These are phyloP conservation scores for Patella depressa DNA, from an alignment of 2,888 invertebrate species.

Conservation along the genomic window DNA sequence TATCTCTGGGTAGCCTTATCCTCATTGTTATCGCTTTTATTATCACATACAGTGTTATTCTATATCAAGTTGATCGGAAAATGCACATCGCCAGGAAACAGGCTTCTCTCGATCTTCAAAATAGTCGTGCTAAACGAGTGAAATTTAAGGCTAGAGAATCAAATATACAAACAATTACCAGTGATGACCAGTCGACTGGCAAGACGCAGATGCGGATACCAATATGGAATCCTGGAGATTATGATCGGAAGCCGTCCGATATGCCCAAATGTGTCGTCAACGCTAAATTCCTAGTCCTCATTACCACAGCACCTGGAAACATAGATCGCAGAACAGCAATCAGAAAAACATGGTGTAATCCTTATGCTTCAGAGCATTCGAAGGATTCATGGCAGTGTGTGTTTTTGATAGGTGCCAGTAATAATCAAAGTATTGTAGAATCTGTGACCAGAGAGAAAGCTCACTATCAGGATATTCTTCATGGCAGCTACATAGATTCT, in stretches of 20 bases:
- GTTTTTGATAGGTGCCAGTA: slow-evolving; percentile 56
- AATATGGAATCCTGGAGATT: slow-evolving; percentile 48
- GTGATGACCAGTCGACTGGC: neutral
- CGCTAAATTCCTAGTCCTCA: slow-evolving; percentile 49
- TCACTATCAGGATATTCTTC: slow-evolving; percentile 54
- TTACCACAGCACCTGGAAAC: slow-evolving; percentile 56
- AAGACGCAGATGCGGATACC: neutral
- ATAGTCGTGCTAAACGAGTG: neutral
- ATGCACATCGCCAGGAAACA: slow-evolving; percentile 30
- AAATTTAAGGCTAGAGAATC: neutral
- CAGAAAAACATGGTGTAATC: slow-evolving; percentile 58
- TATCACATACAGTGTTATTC: slow-evolving; percentile 50
- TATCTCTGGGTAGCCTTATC: slow-evolving; percentile 55
- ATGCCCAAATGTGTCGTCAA: slow-evolving; percentile 40
- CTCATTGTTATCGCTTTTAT: slow-evolving; percentile 51
- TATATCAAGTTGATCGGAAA: slow-evolving; percentile 48
- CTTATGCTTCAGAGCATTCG: slow-evolving; percentile 36
- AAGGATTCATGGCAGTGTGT: slow-evolving; percentile 56
- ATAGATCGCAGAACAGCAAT: slow-evolving; percentile 50
- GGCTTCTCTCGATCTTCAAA: neutral
- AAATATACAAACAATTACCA: neutral
- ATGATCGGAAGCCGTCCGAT: slow-evolving; percentile 22
- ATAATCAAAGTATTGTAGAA: slow-evolving; percentile 21
- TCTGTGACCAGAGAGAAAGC: slow-evolving; percentile 42
- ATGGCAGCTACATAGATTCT: slow-evolving; percentile 64